phyloP scores from a whole-genome alignment of 2,888 invertebrate species.

The Rhorus exstirpatorius region DNA sequence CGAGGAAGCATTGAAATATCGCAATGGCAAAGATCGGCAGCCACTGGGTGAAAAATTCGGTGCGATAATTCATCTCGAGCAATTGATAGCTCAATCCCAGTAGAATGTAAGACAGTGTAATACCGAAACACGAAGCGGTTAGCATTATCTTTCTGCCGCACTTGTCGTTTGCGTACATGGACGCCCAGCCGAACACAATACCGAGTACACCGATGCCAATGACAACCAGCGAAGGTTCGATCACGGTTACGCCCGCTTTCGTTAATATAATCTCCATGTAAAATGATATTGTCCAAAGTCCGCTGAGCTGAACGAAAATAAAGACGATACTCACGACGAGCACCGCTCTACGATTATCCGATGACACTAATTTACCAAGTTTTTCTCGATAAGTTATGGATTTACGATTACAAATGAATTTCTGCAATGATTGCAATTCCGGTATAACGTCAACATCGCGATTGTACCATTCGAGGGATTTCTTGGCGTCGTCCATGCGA shows the following conservation, averaged over 20 bases:
- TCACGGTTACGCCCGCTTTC: constrained; percentile 69
- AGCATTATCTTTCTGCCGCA: constrained; percentile 80
- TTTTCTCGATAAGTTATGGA: constrained; percentile 56
- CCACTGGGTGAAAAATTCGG: constrained; percentile 73
- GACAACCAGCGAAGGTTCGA: constrained; percentile 74
- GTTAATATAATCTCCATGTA: constrained; percentile 80
- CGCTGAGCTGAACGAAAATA: constrained; percentile 78
- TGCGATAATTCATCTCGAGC: constrained; percentile 65
- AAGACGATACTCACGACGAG: constrained; percentile 72
- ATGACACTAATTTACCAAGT: constrained; percentile 61
- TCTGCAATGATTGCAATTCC: constrained; percentile 73
- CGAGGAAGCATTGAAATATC: constrained; percentile 72
- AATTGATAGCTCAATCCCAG: constrained; percentile 77
- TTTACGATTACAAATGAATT: constrained; percentile 69
- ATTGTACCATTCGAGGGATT: constrained; percentile 77
- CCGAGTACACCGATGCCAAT: constrained; percentile 71
- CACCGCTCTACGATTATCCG: constrained; percentile 71
- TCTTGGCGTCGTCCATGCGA: constrained; percentile 71
- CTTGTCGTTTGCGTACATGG: constrained; percentile 78
- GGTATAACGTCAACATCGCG: constrained; percentile 68
- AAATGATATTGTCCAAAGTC: constrained; percentile 73
- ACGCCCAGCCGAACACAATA: constrained; percentile 63
- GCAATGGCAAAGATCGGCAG: constrained; percentile 74
- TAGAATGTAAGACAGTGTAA: constrained; percentile 68
- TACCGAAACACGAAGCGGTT: constrained; percentile 74